Conservation (phyloP, 2,113 vertebrate species). For the Zosterops borbonicus region DNA sequence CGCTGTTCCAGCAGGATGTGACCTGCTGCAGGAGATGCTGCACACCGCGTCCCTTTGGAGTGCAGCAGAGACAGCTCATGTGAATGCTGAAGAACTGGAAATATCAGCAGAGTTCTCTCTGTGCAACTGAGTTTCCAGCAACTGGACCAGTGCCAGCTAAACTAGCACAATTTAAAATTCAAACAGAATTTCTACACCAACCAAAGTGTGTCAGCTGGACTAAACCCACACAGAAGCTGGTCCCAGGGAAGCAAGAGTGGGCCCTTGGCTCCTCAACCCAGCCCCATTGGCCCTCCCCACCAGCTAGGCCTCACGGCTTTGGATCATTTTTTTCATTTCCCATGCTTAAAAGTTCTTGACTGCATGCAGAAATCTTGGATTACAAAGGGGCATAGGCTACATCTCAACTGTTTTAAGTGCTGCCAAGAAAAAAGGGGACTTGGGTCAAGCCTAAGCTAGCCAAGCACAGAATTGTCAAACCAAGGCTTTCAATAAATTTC, state of each 20-base stretch:
- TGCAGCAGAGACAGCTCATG: background rate
- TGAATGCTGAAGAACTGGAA: conserved; percentile 15
- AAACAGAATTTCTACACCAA: background rate
- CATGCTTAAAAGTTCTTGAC: background rate
- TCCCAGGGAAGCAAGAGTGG: background rate
- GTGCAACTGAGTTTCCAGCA: background rate
- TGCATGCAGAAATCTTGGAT: conserved; percentile 20
- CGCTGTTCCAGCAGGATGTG: background rate
- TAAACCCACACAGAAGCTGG: background rate
- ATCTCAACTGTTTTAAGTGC: conserved; percentile 21
- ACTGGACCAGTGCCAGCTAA: background rate
- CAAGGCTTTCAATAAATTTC: conserved; percentile 34
- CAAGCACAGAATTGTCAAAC: conserved; percentile 37
- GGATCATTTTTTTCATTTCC: background rate
- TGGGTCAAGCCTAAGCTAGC: conserved; percentile 30
- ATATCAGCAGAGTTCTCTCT: background rate
- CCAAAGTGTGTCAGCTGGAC: background rate
- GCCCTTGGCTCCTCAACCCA: background rate
- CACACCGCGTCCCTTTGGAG: background rate
- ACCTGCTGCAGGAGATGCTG: background rate
- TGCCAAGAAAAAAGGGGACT: conserved; percentile 45
- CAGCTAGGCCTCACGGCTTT: rapidly evolving
- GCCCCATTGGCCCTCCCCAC: background rate
- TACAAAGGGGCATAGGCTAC: background rate
- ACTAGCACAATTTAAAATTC: background rate